Percentiles rank a stretch among this genome's conserved stretches.
These are phyloP conservation scores for Arctopsyche grandis DNA, from an alignment of 1,140 invertebrate species.

Conservation along the genomic window DNA sequence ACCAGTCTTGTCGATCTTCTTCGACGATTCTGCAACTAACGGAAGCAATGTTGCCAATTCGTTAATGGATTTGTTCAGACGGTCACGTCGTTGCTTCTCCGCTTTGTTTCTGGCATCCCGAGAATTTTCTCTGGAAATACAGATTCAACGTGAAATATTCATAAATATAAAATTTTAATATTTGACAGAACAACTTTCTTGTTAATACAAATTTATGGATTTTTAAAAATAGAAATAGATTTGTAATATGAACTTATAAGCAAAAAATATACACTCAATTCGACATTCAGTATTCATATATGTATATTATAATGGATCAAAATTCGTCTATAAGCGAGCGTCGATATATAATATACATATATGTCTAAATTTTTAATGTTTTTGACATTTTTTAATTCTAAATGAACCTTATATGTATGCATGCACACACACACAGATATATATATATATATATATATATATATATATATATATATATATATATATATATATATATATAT, in stretches of 20 bases:
- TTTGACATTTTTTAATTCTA: too few species aligned
- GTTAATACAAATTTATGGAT: neutral
- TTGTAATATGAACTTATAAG: neutral
- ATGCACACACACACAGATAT: too few species aligned
- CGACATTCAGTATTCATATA: too few species aligned
- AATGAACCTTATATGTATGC: too few species aligned
- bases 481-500: too few species aligned
- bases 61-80: constrained; percentile 86
- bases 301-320: too few species aligned
- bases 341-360: too few species aligned
- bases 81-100: constrained; percentile 90
- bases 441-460: too few species aligned
- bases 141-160: neutral
- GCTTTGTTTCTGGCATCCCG: constrained; percentile 82
- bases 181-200: neutral
- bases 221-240: neutral
- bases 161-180: neutral
- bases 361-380: too few species aligned
- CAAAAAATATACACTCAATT: too few species aligned
- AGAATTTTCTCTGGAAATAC: constrained; percentile 70
- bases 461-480: too few species aligned
- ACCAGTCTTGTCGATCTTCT: constrained; percentile 90
- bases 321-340: too few species aligned
- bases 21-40: constrained; percentile 79
- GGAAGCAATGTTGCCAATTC: constrained; percentile 85